Evolutionary conservation across 2,113 vertebrate genomes (phyloP).

Genomic region (Terrapene triunguis): DNA sequence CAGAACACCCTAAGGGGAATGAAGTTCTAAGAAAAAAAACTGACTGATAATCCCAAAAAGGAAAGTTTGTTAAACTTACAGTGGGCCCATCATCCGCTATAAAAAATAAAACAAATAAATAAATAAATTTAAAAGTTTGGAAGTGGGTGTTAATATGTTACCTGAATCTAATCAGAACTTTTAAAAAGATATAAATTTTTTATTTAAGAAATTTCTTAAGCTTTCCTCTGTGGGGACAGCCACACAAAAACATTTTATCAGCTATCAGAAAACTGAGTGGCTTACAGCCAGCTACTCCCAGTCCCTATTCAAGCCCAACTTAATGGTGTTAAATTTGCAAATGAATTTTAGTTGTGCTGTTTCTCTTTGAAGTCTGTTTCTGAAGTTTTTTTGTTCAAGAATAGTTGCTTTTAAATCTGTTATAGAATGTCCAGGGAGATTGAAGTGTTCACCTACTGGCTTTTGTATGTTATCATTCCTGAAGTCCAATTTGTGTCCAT

Average conservation of each 20-base stretch:
- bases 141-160: not conserved
- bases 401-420: no score
- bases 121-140: not conserved
- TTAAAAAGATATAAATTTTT: rapidly evolving
- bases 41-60: not conserved
- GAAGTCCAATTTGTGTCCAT: no score
- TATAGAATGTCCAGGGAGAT: no score
- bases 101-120: no score
- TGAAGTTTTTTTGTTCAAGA: no score
- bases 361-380: no score
- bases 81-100: not conserved
- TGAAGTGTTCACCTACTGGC: no score
- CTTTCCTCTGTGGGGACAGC: not conserved
- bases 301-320: no score
- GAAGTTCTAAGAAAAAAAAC: not conserved
- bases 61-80: not conserved
- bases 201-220: not conserved
- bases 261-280: not conserved
- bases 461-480: no score
- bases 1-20: not conserved
- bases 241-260: not conserved
- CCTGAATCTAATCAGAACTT: not conserved
- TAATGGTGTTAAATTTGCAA: no score
- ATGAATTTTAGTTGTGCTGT: no score
- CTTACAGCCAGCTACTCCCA: no score